Conservation (phyloP, 2,797 vertebrate species). For the Urophycis tenuis region DNA sequence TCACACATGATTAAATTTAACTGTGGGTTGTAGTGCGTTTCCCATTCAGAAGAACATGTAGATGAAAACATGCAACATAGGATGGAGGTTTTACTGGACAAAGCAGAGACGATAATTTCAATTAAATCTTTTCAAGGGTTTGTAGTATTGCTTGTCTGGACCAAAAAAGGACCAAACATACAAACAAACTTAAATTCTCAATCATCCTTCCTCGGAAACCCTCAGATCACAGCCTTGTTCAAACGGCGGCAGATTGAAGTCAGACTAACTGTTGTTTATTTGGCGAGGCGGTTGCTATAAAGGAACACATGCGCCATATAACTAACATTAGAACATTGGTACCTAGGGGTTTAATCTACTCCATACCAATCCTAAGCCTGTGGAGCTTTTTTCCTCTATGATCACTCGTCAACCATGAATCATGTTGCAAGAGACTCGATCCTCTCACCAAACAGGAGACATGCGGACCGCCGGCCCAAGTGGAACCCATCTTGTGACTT, state of each 20-base stretch:
- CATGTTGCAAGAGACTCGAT: constrained; percentile 38
- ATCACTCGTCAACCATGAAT: constrained; percentile 44
- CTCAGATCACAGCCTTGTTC: background rate
- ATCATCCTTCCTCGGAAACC: background rate
- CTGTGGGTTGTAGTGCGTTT: background rate
- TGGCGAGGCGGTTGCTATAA: constrained; percentile 11
- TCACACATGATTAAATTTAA: background rate
- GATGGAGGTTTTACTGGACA: background rate
- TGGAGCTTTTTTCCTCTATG: constrained; percentile 52
- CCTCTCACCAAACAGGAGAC: constrained; percentile 20
- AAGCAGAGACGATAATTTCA: background rate
- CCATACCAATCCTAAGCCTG: constrained; percentile 42
- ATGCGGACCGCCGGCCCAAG: constrained; percentile 36
- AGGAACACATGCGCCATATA: background rate
- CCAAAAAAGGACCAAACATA: background rate
- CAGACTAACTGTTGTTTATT: background rate
- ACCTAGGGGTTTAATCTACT: constrained; percentile 40
- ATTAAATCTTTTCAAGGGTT: background rate
- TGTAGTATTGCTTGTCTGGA: background rate
- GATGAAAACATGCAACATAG: background rate
- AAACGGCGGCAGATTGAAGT: background rate
- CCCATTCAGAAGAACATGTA: background rate
- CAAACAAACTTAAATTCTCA: background rate
- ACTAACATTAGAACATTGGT: background rate
- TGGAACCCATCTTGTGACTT: constrained; percentile 46